Evolutionary conservation across 1,140 invertebrate species (phyloP).

Genomic region (Drosophila oshimai): DNA sequence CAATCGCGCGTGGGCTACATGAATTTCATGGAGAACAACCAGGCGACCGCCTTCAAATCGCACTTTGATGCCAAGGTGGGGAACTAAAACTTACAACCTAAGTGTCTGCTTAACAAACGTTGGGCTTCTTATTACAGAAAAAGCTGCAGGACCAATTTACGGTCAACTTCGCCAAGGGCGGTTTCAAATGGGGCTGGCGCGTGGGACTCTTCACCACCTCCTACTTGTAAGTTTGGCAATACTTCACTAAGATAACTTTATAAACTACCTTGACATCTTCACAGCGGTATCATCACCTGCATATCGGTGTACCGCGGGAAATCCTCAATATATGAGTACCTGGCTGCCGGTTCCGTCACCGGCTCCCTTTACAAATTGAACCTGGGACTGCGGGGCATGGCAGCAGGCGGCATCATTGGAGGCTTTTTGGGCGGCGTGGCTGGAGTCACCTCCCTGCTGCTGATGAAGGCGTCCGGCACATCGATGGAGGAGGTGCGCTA

Average conservation of each 20-base stretch:
- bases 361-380: slow-evolving; percentile 83
- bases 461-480: slow-evolving; percentile 84
- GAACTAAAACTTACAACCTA: background rate
- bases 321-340: slow-evolving; percentile 86
- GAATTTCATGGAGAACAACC: slow-evolving; percentile 89
- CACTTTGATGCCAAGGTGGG: slow-evolving; percentile 87
- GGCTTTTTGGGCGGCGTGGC: slow-evolving; percentile 83
- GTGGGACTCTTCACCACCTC: slow-evolving; percentile 86
- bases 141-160: slow-evolving; percentile 87
- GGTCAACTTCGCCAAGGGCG: slow-evolving; percentile 87
- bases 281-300: slow-evolving; percentile 85
- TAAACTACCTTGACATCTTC: too few relatives aligned
- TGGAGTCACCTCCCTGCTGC: slow-evolving; percentile 82
- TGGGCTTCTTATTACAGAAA: slow-evolving; percentile 82
- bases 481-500: slow-evolving; percentile 84
- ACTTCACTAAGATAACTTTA: too few relatives aligned
- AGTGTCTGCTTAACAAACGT: background rate
- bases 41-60: slow-evolving; percentile 87
- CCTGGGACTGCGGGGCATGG: slow-evolving; percentile 86
- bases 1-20: slow-evolving; percentile 85
- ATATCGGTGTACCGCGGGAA: slow-evolving; percentile 87
- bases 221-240: slow-evolving; percentile 85
- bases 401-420: slow-evolving; percentile 86
- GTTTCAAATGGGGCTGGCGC: slow-evolving; percentile 86
- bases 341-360: slow-evolving; percentile 85